Conservation (phyloP, 1,140 invertebrate species). For the Gonatopus flavifemur region DNA sequence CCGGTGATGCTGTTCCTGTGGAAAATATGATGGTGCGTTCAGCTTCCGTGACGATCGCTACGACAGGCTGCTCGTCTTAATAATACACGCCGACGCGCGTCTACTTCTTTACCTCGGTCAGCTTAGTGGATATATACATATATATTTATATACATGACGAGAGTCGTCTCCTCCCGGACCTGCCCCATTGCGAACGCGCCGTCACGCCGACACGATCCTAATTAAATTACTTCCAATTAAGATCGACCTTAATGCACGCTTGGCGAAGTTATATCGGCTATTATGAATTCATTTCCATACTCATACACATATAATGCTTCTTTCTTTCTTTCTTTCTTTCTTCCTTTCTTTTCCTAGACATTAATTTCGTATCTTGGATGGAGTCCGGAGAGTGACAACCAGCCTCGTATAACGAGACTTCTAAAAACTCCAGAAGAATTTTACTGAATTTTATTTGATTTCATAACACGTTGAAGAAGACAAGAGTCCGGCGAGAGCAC, state of each 20-base stretch:
- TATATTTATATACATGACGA: conserved; percentile 17
- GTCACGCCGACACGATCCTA: conserved; percentile 54
- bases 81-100: conserved; percentile 43
- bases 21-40: conserved; percentile 26
- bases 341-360: conserved; percentile 19
- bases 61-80: conserved; percentile 49
- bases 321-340: conserved; percentile 34
- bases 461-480: too few relatives aligned
- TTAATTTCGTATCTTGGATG: too few relatives aligned
- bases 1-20: too few relatives aligned
- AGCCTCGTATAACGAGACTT: too few relatives aligned
- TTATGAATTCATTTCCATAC: conserved; percentile 41
- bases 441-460: too few relatives aligned
- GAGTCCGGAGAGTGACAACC: too few relatives aligned
- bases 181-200: conserved; percentile 45
- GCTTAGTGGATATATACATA: not conserved
- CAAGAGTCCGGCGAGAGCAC: conserved; percentile 42
- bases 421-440: too few relatives aligned
- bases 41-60: conserved; percentile 51
- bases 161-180: conserved; percentile 26
- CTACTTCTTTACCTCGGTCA: conserved; percentile 30
- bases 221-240: conserved; percentile 58
- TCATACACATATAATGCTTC: too few relatives aligned
- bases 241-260: conserved; percentile 54
- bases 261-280: conserved; percentile 39